These are phyloP conservation scores for Empis stercorea DNA, from an alignment of 2,888 invertebrate genomes.

Conservation along the genomic window DNA sequence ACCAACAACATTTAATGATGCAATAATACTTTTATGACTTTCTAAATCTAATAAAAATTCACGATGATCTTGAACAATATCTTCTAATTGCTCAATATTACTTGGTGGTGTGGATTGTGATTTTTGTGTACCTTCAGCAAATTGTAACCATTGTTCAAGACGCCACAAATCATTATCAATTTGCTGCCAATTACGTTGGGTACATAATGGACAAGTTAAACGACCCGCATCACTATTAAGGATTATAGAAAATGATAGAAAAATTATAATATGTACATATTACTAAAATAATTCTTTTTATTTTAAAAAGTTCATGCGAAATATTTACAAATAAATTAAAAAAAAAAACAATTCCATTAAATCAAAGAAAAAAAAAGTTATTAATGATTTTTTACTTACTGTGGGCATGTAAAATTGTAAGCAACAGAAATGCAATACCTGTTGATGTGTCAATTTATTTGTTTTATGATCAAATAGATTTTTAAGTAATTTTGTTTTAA, in stretches of 20 bases:
- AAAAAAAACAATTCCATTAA: not conserved
- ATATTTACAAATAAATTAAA: not conserved
- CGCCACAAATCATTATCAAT: constrained; percentile 84
- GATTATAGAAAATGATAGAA: too few relatives aligned
- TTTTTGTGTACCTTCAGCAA: constrained; percentile 68
- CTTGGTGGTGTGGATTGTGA: constrained; percentile 55
- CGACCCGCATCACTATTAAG: constrained; percentile 57
- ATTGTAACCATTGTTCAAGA: constrained; percentile 79
- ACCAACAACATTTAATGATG: constrained; percentile 78
- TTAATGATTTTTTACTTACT: constrained; percentile 40
- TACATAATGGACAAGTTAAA: constrained; percentile 74
- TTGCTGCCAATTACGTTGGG: constrained; percentile 78
- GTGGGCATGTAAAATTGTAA: constrained; percentile 51
- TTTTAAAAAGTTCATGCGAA: too few relatives aligned
- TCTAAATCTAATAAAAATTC: constrained; percentile 82
- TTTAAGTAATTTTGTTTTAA: not conserved
- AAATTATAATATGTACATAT: not conserved
- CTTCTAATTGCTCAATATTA: constrained; percentile 69
- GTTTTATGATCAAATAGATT: not conserved
- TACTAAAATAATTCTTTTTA: not conserved
- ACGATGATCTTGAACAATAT: constrained; percentile 71
- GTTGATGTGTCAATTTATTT: constrained; percentile 14
- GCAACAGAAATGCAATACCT: constrained; percentile 49
- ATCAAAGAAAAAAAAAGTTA: not conserved
- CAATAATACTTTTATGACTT: constrained; percentile 77